Base-by-base conservation (phyloP, 2,888 invertebrate genomes). In the Dusona sp. region DNA sequence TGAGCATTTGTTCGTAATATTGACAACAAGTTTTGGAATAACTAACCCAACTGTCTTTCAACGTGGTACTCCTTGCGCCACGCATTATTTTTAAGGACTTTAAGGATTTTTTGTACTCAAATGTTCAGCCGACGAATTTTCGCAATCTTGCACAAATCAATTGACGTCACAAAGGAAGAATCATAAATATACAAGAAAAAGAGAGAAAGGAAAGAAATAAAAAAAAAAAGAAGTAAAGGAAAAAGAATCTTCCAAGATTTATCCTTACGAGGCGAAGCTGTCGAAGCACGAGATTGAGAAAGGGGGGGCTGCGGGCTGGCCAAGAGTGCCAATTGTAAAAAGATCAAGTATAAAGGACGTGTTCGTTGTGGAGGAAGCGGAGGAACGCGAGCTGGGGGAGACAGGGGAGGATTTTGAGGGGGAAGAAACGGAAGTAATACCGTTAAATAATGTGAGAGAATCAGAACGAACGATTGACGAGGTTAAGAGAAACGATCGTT, bases 201-300 rank as follows among this genome's bases (percentile, higher is more conserved):
- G n/a, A 16, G n/a, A 33, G 45, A 33, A 13, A 64, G 11, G 48
- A 70, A 11, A 51, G 19, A 38, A 36, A 54, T 48, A 79, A 45
- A 45, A 38, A 54, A 13, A 54, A 48, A 13, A 19, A 25, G 13
- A 11, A 38, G 16, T 4, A 7, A 22, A 11, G 16, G 16, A 29
- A 45, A 33, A 45, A 45, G 80, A 72, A 90, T 83, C 87, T 83
- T 90, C 83, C 93, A 93, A 93, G 88, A 93, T 93, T 93, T 92
- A 93, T 91, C 91, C 91, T 80, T 90, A 92, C 89, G 91, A 89
- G 89, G 91, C 90, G 89, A 91, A 91, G 83, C 89, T 89, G 89
- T 90, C 90, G 84, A 92, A 91, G 89, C 90, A 90, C 64, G 75
- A 84, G 61, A 68, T 74, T 13, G 79, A 48, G 70, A 64, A 33